A percentile compares a stretch with the other conserved stretches of the same genome.
Evolutionary conservation across 2,888 invertebrate species (phyloP).

Genomic region (Spisula subtruncata): DNA sequence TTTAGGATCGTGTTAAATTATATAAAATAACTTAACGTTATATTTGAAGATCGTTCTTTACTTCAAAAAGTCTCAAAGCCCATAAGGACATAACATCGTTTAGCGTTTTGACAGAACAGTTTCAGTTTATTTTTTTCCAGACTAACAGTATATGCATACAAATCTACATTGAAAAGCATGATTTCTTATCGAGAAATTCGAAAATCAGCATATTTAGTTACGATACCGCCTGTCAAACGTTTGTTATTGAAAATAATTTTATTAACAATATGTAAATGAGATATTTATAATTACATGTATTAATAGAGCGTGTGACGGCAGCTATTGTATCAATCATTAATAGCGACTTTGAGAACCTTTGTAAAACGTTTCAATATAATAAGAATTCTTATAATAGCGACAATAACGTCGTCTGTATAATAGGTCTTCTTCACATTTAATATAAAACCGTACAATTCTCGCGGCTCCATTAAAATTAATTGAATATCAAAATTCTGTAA

Average conservation of each 20-base stretch:
- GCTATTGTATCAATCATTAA: not conserved
- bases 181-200: no score
- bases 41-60: no score
- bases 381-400: not conserved
- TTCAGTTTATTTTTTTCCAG: no score
- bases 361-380: not conserved
- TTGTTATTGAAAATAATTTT: conserved; percentile 8
- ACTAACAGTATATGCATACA: no score
- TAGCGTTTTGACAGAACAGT: no score
- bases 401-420: not conserved
- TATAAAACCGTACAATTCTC: not conserved
- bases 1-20: no score
- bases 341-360: not conserved
- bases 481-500: not conserved
- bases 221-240: not conserved
- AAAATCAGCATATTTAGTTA: no score
- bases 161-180: no score
- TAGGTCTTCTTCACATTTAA: not conserved
- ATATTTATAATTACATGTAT: not conserved
- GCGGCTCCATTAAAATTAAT: conserved; percentile 9
- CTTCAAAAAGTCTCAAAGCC: no score
- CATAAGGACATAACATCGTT: no score
- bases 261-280: not conserved
- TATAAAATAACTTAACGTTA: no score
- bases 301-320: not conserved